These are phyloP conservation scores for Salvelinus alpinus DNA, from an alignment of 2,113 vertebrate species.

Conservation along the genomic window DNA sequence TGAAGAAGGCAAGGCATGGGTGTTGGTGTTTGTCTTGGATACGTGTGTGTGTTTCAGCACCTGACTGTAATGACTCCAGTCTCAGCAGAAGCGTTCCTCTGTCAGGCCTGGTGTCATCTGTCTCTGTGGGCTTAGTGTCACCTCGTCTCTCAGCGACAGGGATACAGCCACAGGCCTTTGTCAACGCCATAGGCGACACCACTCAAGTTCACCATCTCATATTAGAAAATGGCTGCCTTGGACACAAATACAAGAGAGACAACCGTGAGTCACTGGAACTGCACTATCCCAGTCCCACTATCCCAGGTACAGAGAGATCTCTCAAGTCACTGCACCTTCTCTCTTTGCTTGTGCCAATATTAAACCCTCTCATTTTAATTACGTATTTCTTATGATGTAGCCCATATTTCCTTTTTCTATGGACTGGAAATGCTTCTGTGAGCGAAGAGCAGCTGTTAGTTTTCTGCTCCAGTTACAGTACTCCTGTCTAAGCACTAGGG, in stretches of 20 bases:
- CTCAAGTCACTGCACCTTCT: no score
- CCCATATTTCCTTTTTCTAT: neutral
- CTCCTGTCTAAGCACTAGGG: slow-evolving; percentile 38
- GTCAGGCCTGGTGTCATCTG: slow-evolving; percentile 21
- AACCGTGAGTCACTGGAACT: neutral
- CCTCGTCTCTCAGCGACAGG: slow-evolving; percentile 21
- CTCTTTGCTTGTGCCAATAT: neutral
- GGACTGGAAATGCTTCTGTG: neutral
- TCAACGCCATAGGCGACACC: slow-evolving; percentile 25
- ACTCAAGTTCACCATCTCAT: slow-evolving; percentile 27
- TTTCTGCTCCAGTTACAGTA: slow-evolving; percentile 8
- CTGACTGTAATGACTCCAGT: slow-evolving; percentile 29
- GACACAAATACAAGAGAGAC: slow-evolving; percentile 5
- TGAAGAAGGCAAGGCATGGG: neutral
- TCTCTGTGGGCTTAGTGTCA: slow-evolving; percentile 34
- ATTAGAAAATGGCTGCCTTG: slow-evolving; percentile 11
- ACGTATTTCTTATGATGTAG: neutral
- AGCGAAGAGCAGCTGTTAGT: neutral
- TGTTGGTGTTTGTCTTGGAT: neutral
- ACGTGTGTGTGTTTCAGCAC: slow-evolving; percentile 17
- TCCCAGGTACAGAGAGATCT: neutral
- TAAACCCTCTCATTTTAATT: neutral
- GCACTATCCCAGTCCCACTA: neutral
- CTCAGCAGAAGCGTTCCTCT: neutral
- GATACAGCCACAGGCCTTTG: slow-evolving; percentile 30